Evolutionary conservation across 2,797 vertebrate species (phyloP).

Genomic region (Syncerus caffer): DNA sequence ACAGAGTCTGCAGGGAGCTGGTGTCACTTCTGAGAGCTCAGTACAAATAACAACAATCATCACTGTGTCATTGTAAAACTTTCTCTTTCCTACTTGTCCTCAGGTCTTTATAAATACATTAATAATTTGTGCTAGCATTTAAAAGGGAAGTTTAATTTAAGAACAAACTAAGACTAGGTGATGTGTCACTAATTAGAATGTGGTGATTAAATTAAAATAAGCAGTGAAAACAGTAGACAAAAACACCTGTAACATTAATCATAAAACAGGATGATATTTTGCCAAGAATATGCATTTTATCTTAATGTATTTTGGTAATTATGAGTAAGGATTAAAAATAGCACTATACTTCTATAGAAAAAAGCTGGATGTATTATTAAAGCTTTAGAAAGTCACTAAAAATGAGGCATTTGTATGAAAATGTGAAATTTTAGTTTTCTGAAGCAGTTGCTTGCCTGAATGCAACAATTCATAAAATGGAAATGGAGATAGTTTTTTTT

Average conservation of each 20-base stretch:
- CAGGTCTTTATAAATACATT: neutral
- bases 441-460: neutral
- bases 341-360: neutral
- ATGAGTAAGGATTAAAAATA: constrained; percentile 31
- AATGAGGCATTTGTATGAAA: neutral
- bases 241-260: constrained; percentile 14
- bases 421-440: neutral
- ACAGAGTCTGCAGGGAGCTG: neutral
- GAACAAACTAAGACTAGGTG: neutral
- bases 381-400: neutral
- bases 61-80: neutral
- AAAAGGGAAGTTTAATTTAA: neutral
- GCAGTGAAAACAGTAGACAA: neutral
- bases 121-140: neutral
- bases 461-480: neutral
- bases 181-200: constrained; percentile 3
- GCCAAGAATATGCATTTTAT: neutral
- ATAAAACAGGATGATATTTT: neutral
- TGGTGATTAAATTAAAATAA: constrained; percentile 18
- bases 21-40: neutral
- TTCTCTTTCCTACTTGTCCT: neutral
- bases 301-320: constrained; percentile 31
- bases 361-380: neutral
- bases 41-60: neutral
- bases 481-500: neutral